Evolutionary conservation across 1,140 invertebrate species (phyloP).

Genomic region (Anthonomus grandis): DNA sequence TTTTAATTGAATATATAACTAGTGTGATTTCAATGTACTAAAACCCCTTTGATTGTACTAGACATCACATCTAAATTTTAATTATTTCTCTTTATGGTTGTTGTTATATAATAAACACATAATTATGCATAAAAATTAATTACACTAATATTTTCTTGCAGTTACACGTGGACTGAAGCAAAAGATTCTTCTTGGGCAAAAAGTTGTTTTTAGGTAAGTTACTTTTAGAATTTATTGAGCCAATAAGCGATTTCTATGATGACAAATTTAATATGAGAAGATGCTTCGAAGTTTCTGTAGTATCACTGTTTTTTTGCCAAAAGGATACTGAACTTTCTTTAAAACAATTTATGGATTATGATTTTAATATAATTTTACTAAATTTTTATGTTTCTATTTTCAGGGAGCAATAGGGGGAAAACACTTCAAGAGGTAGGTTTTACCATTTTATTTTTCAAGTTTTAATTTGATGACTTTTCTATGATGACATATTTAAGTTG

Average conservation of each 20-base stretch:
- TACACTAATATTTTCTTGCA: neutral
- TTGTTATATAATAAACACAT: no score
- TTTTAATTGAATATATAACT: no score
- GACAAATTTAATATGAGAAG: constrained; percentile 10
- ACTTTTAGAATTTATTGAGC: neutral
- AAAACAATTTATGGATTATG: neutral
- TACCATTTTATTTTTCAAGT: neutral
- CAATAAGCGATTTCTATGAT: constrained; percentile 1
- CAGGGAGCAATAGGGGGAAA: neutral
- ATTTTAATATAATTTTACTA: neutral
- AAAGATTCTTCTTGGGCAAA: neutral
- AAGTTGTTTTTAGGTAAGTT: neutral
- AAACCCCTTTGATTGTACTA: no score
- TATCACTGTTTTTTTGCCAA: constrained; percentile 27
- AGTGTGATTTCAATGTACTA: no score
- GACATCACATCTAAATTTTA: no score
- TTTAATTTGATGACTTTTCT: neutral
- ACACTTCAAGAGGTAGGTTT: neutral
- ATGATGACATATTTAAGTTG: constrained; percentile 17
- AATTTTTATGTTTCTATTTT: constrained; percentile 4
- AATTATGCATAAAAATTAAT: neutral
- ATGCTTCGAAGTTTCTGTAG: constrained; percentile 15
- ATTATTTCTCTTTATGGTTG: no score
- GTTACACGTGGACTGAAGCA: neutral
- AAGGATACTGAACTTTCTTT: constrained; percentile 24